phyloP scores from a whole-genome alignment of 1,140 invertebrate genomes.

The Drosophila simulans region DNA sequence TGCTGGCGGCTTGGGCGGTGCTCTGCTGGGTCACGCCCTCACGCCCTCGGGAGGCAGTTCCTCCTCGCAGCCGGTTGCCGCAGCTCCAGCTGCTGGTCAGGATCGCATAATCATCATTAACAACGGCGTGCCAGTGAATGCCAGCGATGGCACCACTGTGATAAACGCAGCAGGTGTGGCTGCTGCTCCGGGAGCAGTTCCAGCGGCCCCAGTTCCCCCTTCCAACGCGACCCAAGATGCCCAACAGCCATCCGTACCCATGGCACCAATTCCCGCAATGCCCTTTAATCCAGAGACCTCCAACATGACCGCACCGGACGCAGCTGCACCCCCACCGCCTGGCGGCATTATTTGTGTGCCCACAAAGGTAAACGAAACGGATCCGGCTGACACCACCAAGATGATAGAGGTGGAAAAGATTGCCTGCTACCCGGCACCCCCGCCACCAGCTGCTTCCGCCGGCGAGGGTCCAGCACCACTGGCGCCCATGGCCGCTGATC shows the following conservation, averaged over 20 bases:
- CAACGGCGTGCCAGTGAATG: conserved; percentile 72
- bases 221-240: conserved; percentile 40
- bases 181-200: conserved; percentile 29
- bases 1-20: conserved; percentile 75
- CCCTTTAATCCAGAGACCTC: conserved; percentile 77
- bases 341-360: conserved; percentile 81
- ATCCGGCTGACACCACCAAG: conserved; percentile 72
- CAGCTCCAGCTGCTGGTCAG: conserved; percentile 56
- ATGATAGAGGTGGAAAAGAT: conserved; percentile 80
- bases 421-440: conserved; percentile 80
- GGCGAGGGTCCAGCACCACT: conserved; percentile 57
- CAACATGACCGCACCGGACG: conserved; percentile 80
- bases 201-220: conserved; percentile 5
- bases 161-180: conserved; percentile 67
- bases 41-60: conserved; percentile 63
- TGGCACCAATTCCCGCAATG: conserved; percentile 25
- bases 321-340: conserved; percentile 43
- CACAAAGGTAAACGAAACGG: conserved; percentile 78
- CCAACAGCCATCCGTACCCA: conserved; percentile 33
- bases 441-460: conserved; percentile 56
- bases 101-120: conserved; percentile 83
- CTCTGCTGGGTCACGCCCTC: conserved; percentile 70
- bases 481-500: conserved; percentile 58
- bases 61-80: conserved; percentile 48
- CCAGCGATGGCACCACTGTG: conserved; percentile 74